Evolutionary conservation across 2,113 vertebrate species (phyloP), one percentile per base, ranked within the genome.

Genomic region (Oncorhynchus gorbuscha): DNA sequence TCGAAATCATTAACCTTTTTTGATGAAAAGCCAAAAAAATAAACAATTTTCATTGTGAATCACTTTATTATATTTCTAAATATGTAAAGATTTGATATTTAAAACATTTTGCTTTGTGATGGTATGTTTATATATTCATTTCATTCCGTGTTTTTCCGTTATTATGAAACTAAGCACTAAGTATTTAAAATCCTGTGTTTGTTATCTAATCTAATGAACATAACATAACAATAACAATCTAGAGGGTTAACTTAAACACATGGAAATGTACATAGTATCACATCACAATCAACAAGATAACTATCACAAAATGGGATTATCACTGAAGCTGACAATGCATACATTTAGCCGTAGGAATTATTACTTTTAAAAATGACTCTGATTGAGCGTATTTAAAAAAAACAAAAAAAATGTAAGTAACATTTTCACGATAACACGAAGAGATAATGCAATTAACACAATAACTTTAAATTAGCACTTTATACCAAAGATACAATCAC

Each of bases 61-160:
- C 69, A 78, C 85, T 91, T 91, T 91, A 91, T 90, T 74, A 22
- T 8, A 8, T 39, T 8, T 61, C 59, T n/a, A 61, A 61, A 61
- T n/a, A n/a, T 32, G 16, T 20, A 35, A 32, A 35, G 28, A 8
- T 35, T 1, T 68, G 30, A 39, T 13, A 35, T 68, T 68, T 14
- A 35, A 39, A 39, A 68, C 30, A 68, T 68, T 68, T 16, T 35
- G 6, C 14, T 35, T 66, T 66, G 24, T 6, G 28, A 28, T 14
- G 30, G 20, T 14, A 18, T 39, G 16, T 51, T 51, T 39, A 4
- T 68, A 68, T 35, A 68, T 32, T 39, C 3, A 32, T 39, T 26
- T 68, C 5, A 28, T 66, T 35, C 16, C 20, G 28, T 35, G 30
- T 32, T 32, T 32, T 68, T n/a, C 13, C 49, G 4, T 51, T 4